Conservation (phyloP, 2,113 vertebrate species). For the Sorex fumeus region DNA sequence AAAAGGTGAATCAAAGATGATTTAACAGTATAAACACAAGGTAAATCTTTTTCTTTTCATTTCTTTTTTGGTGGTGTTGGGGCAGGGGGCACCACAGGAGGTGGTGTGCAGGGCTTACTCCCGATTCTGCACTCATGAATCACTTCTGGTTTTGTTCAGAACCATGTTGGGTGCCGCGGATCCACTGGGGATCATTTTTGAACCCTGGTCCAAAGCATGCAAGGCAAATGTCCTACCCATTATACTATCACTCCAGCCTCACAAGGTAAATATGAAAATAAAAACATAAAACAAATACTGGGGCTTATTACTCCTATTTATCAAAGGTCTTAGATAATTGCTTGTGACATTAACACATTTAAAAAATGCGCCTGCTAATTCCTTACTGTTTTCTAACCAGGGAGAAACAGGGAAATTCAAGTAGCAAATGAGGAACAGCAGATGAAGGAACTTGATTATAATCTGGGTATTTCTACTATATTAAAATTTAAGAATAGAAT, state of each 20-base stretch:
- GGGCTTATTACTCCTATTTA: slow-evolving; percentile 16
- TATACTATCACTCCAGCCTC: too few species aligned
- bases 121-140: too few species aligned
- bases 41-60: not conserved
- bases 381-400: slow-evolving; percentile 27
- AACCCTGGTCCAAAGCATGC: too few species aligned
- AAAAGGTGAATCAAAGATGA: slow-evolving; percentile 25
- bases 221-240: too few species aligned
- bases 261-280: slow-evolving; percentile 36
- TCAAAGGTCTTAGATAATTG: not conserved
- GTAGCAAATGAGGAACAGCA: slow-evolving; percentile 23
- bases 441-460: slow-evolving; percentile 12
- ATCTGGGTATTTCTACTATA: slow-evolving; percentile 11
- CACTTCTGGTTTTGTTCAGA: too few species aligned
- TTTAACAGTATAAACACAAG: not conserved
- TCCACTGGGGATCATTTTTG: too few species aligned
- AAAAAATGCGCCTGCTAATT: slow-evolving; percentile 37
- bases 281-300: slow-evolving; percentile 26
- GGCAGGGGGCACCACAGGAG: too few species aligned
- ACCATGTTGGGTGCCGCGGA: too few species aligned
- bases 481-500: slow-evolving; percentile 40
- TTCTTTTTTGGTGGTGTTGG: too few species aligned
- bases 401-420: slow-evolving; percentile 47
- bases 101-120: too few species aligned
- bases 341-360: slow-evolving; percentile 47